These are phyloP conservation scores for Forbesichthys agassizii DNA, from an alignment of 2,113 vertebrate genomes.

Conservation along the genomic window DNA sequence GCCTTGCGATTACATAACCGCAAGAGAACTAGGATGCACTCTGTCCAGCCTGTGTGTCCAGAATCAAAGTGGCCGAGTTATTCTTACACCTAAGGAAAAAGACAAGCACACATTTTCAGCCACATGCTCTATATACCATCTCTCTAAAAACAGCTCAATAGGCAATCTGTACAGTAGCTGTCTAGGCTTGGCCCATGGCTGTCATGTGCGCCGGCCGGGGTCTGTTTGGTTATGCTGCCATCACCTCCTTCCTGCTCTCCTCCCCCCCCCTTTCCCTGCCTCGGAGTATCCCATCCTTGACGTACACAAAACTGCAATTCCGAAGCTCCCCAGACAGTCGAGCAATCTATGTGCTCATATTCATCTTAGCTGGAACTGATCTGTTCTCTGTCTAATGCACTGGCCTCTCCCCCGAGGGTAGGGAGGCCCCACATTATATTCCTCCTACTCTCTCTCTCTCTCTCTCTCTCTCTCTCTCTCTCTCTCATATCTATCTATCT, in stretches of 20 bases:
- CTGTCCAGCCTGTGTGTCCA: not conserved
- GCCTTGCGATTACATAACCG: not conserved
- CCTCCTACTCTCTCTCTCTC: constrained; percentile 52
- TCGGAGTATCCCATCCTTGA: constrained; percentile 29
- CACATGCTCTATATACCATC: constrained; percentile 43
- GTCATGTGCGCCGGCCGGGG: constrained; percentile 53
- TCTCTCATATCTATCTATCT: constrained; percentile 17
- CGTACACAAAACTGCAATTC: constrained; percentile 63
- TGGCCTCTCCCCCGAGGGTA: constrained; percentile 64
- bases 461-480: constrained; percentile 13
- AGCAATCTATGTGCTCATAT: constrained; percentile 72
- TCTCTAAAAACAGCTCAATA: constrained; percentile 65
- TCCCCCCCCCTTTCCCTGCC: constrained; percentile 26
- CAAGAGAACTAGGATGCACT: not conserved
- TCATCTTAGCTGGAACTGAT: constrained; percentile 71
- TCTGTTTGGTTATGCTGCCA: constrained; percentile 69
- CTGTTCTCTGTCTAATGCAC: constrained; percentile 67
- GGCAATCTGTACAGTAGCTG: constrained; percentile 57
- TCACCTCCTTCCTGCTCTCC: constrained; percentile 59
- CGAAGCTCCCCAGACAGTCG: constrained; percentile 60
- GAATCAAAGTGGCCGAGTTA: constrained; percentile 2
- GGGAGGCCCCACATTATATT: constrained; percentile 50
- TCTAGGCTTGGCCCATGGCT: constrained; percentile 55
- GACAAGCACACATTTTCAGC: constrained; percentile 16
- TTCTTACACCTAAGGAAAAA: not conserved